A percentile compares a stretch with the other conserved stretches of the same genome.
These are phyloP conservation scores for Gobio gobio DNA, from an alignment of 2,113 vertebrate species.

Conservation along the genomic window DNA sequence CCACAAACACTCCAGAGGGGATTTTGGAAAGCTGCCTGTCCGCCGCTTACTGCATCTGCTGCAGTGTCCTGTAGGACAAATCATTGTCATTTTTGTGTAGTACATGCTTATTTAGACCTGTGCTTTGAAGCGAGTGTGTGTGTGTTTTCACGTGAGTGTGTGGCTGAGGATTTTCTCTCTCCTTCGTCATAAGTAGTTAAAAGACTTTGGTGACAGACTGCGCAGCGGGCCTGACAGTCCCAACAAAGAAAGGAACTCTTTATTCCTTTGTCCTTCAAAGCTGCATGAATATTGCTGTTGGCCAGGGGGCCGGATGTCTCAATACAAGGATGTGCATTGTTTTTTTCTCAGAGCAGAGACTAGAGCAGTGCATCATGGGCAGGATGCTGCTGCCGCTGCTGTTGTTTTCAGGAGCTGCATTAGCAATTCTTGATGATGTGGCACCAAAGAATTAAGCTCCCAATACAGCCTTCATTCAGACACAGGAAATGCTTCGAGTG, in stretches of 20 bases:
- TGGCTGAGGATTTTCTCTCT: conserved; percentile 24
- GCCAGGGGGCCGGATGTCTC: conserved; percentile 47
- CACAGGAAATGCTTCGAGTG: conserved; percentile 15
- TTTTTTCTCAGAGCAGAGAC: conserved; percentile 38
- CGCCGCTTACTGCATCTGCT: conserved; percentile 33
- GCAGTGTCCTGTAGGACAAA: conserved; percentile 38
- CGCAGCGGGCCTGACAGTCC: conserved; percentile 48
- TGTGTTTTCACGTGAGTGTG: not conserved
- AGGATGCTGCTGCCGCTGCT: conserved; percentile 38
- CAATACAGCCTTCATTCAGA: conserved; percentile 27
- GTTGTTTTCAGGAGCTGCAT: conserved; percentile 3
- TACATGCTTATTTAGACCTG: conserved; percentile 12
- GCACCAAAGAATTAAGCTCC: conserved; percentile 16
- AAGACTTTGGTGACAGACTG: conserved; percentile 50
- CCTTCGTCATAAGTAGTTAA: conserved; percentile 45
- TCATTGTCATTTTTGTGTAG: conserved; percentile 8
- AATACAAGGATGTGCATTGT: conserved; percentile 62
- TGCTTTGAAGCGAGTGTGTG: conserved; percentile 8
- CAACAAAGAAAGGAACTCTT: conserved; percentile 53
- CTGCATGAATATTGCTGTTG: conserved; percentile 58
- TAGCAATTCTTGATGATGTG: conserved; percentile 36
- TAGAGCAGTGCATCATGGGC: conserved; percentile 35
- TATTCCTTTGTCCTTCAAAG: conserved; percentile 55
- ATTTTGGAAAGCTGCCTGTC: conserved; percentile 42
- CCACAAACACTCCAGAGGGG: not conserved